Evolutionary conservation across 2,113 vertebrate genomes (phyloP), one percentile per base, ranked within the genome.

Genomic region (Pituophis catenifer): DNA sequence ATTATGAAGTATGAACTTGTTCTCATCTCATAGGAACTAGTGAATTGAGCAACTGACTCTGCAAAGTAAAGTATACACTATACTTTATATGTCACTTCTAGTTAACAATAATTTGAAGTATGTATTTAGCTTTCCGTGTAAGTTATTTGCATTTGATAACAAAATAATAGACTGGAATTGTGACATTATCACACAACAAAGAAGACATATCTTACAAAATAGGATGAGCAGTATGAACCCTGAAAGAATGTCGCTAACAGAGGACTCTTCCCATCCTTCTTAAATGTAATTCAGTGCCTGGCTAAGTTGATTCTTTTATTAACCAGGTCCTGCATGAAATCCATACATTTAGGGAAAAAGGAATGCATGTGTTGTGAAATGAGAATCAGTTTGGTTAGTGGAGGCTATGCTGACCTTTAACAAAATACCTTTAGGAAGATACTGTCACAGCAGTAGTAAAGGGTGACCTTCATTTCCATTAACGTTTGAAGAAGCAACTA

Each of bases 281-380:
- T 57, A 62, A 62, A 90, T 90, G 59, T 44, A 90, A 62, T 62
- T 90, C 48, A 54, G 50, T 52, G n/a, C 50, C 17, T n/a, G n/a
- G 29, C 17, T n/a, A 90, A 70, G 62, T 33, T 52, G 48, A 53
- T n/a, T 75, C 7, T 65, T 75, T 17, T 90, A 62, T 15, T 81
- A 81, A 23, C 33, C 75, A 81, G 33, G 33, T 81, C 75, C 17
- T 29, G 24, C 44, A 17, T 50, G 91, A 97, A 97, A 97, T 97
- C 96, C 91, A 91, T 96, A 91, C n/a, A 38, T 94, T 95, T 94
- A 94, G 92, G 96, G 85, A 91, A 93, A 93, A 70, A 96, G 85
- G 92, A 93, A 95, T 94, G 96, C 94, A 95, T 96, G 97, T 93
- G 92, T 90, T 90, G 86, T 94, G 92, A 97, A 96, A 97, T 97